These are phyloP conservation scores for Battus philenor DNA, from an alignment of 1,140 invertebrate species.

Conservation along the genomic window DNA sequence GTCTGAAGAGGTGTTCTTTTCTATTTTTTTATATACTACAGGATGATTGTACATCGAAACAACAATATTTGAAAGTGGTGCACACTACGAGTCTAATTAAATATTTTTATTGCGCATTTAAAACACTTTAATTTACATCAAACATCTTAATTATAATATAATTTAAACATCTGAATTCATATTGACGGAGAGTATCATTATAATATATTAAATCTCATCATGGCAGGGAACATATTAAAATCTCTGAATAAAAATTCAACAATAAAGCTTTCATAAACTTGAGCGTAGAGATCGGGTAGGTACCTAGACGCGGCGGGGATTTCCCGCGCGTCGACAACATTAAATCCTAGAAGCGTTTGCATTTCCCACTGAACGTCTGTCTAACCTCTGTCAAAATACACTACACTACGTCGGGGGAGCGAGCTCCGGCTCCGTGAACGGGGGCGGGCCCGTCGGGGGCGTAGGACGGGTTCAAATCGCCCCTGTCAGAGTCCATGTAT, in stretches of 20 bases:
- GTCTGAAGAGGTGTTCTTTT: no score
- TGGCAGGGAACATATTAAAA: conserved; percentile 62
- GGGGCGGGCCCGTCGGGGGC: conserved; percentile 61
- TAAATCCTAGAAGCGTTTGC: conserved; percentile 70
- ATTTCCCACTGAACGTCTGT: conserved; percentile 64
- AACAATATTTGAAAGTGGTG: neutral
- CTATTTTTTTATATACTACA: neutral
- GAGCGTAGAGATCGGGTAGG: conserved; percentile 65
- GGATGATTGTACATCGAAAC: neutral
- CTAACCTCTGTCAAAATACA: conserved; percentile 33
- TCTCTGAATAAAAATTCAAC: conserved; percentile 66
- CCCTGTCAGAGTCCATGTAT: conserved; percentile 58
- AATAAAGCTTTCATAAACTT: conserved; percentile 71
- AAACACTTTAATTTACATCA: conserved; percentile 59
- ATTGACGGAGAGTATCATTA: conserved; percentile 36
- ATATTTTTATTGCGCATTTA: conserved; percentile 24
- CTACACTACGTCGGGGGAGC: conserved; percentile 54
- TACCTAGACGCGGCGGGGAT: conserved; percentile 52
- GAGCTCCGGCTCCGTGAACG: conserved; percentile 44
- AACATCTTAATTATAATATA: conserved; percentile 53
- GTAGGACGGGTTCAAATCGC: conserved; percentile 64
- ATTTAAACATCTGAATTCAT: conserved; percentile 50
- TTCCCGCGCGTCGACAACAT: conserved; percentile 60
- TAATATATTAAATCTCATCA: conserved; percentile 43
- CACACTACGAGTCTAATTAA: conserved; percentile 5